Evolutionary conservation across 1,140 invertebrate species (phyloP), one percentile per base, ranked within the genome.

Genomic region (Leptinotarsa lineolata): DNA sequence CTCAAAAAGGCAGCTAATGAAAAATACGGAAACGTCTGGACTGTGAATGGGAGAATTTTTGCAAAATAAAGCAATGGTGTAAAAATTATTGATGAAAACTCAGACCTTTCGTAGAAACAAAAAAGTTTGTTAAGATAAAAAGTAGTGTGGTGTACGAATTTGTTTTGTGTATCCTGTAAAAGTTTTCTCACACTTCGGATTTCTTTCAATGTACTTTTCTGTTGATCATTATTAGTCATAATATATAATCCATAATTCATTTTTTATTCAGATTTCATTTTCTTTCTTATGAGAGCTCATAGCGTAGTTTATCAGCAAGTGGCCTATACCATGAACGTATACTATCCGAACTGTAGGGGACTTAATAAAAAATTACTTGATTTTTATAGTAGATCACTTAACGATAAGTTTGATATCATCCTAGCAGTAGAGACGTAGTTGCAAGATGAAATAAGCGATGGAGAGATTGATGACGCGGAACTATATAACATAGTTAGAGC

Each of bases 301-400:
- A 30, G 24, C 24, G 24, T 30, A 30, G 54, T 20, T 59, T n/a
- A 11, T 59, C 58, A 59, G 11, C 58, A 63, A n/a, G 48, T 63
- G 60, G 11, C 20, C 16, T 63, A 13, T 63, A 20, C 15, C 20
- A n/a, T 63, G 15, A 63, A 63, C 20, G 60, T 18, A 21, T 63
- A 63, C 20, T 63, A 63, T 20, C 20, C 20, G 60, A 63, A 63
- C 60, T 63, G 60, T 63, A 63, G 60, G 20, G 60, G 60, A n/a
- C 60, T 63, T 20, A 63, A 63, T 20, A 63, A n/a, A 63, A 63
- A 63, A 63, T 20, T 63, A n/a, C 20, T 11, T 5, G 60, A 18
- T n/a, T 63, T 63, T 13, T 18, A 15, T n/a, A 63, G 60, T 4
- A 63, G 20, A 63, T 63, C 15, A 4, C 20, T 63, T 13, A 18